Conservation (phyloP, 1,140 invertebrate species). For the Hycleus phaleratus region DNA sequence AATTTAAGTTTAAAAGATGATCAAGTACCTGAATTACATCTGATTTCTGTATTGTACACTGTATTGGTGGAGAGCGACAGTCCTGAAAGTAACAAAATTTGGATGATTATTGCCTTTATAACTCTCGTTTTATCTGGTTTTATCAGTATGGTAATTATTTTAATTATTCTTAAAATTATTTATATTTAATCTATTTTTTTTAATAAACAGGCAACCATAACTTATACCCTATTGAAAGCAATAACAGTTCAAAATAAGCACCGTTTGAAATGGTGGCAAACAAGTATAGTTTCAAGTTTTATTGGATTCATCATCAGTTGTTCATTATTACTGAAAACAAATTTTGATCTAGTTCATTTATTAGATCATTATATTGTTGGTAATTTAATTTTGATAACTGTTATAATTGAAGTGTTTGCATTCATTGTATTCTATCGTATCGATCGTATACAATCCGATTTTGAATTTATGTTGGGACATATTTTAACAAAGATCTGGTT, state of each 20-base stretch:
- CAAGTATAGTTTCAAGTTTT: constrained; percentile 32
- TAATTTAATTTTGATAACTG: constrained; percentile 41
- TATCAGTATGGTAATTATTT: constrained; percentile 43
- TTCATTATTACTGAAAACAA: constrained; percentile 22
- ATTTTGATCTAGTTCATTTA: constrained; percentile 42
- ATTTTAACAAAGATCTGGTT: constrained; percentile 43
- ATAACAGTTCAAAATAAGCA: constrained; percentile 40
- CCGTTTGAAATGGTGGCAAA: constrained; percentile 40
- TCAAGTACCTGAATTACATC: constrained; percentile 40
- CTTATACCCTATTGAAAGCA: constrained; percentile 43
- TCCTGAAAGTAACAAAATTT: constrained; percentile 31
- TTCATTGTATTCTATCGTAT: constrained; percentile 47
- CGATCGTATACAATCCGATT: constrained; percentile 42
- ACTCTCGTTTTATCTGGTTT: constrained; percentile 43
- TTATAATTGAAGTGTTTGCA: constrained; percentile 43
- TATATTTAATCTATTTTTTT: constrained; percentile 4
- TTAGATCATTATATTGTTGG: constrained; percentile 47
- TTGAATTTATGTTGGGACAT: constrained; percentile 48
- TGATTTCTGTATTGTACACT: constrained; percentile 44
- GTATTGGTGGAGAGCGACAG: constrained; percentile 32
- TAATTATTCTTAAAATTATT: not conserved
- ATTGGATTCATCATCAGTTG: constrained; percentile 38
- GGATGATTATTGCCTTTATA: constrained; percentile 41
- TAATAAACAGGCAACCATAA: constrained; percentile 41
- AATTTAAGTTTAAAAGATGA: constrained; percentile 21